A percentile compares a stretch with the other conserved stretches of the same genome.
These are phyloP conservation scores for Euspilapteryx auroguttella DNA, from an alignment of 2,888 invertebrate genomes.

Conservation along the genomic window DNA sequence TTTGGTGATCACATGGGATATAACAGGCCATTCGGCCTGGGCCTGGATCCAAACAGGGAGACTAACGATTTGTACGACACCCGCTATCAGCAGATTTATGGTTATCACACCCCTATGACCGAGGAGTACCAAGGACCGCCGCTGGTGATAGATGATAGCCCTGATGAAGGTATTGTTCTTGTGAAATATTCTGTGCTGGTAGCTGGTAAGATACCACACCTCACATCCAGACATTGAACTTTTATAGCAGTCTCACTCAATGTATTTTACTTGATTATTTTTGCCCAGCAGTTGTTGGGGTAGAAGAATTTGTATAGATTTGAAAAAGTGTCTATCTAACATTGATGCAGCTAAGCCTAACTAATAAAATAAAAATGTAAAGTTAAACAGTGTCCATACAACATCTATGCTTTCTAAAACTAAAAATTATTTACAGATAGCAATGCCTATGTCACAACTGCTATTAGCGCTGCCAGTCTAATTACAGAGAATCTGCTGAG, in stretches of 20 bases:
- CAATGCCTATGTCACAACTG: conserved; percentile 74
- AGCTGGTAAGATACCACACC: too few relatives aligned
- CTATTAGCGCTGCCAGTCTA: conserved; percentile 81
- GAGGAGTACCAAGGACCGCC: conserved; percentile 54
- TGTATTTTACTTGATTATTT: too few relatives aligned
- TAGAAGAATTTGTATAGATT: too few relatives aligned
- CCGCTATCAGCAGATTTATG: conserved; percentile 52
- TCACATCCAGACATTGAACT: too few relatives aligned
- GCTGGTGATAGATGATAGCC: conserved; percentile 42
- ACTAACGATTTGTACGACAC: conserved; percentile 48
- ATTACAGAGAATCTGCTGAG: conserved; percentile 88
- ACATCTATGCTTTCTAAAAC: too few relatives aligned
- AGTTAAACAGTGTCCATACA: too few relatives aligned
- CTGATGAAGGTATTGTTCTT: conserved; percentile 52
- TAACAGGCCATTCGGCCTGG: conserved; percentile 43
- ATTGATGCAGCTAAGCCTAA: too few relatives aligned
- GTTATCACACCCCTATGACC: conserved; percentile 46
- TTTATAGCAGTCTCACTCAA: too few relatives aligned
- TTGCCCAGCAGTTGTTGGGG: too few relatives aligned
- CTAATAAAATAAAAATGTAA: too few relatives aligned
- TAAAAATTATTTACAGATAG: conserved; percentile 18
- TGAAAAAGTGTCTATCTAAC: too few relatives aligned
- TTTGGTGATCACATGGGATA: conserved; percentile 44
- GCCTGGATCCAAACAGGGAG: conserved; percentile 44
- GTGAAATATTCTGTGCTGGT: too few relatives aligned